Conservation (phyloP, 2,797 vertebrate species). For the Coendou prehensilis region DNA sequence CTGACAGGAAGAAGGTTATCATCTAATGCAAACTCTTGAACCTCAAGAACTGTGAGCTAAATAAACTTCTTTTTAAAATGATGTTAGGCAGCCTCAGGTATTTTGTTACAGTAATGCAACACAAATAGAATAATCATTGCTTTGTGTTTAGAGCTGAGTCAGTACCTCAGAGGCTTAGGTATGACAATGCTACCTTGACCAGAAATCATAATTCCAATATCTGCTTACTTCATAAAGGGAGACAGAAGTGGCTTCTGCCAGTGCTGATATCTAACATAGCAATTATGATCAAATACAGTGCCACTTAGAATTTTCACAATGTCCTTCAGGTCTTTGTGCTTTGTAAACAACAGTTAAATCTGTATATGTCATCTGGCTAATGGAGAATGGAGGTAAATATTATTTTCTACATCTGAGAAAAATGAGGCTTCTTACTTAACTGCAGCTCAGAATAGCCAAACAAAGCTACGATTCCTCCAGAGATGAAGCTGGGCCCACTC, state of each 20-base stretch:
- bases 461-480: background rate
- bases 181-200: background rate
- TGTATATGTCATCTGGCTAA: background rate
- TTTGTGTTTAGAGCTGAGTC: slow-evolving; percentile 42
- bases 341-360: background rate
- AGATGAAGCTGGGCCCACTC: background rate
- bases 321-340: background rate
- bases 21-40: background rate
- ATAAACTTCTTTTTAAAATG: background rate
- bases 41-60: background rate
- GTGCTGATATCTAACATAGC: background rate
- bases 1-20: background rate
- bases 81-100: background rate
- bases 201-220: slow-evolving; percentile 21
- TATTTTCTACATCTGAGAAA: slow-evolving; percentile 30
- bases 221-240: background rate
- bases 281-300: slow-evolving; percentile 7
- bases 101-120: background rate
- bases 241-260: background rate
- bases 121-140: background rate
- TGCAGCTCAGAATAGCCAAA: background rate
- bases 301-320: slow-evolving; percentile 18
- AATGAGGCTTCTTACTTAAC: slow-evolving; percentile 8
- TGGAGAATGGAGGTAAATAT: background rate
- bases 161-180: background rate